phyloP scores from a whole-genome alignment of 2,888 invertebrate species.

The Dryomyza anilis region DNA sequence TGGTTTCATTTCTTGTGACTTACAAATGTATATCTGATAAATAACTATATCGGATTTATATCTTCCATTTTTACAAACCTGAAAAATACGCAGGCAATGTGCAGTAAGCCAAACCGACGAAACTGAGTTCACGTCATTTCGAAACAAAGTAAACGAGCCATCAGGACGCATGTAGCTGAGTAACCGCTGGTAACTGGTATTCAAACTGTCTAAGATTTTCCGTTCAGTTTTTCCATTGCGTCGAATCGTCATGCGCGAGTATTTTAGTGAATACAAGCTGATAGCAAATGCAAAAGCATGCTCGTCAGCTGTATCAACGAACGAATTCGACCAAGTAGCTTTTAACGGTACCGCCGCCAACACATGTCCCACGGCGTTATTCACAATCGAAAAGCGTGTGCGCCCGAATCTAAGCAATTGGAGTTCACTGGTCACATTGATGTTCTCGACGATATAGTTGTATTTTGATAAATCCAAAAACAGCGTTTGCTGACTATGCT shows the following conservation, averaged over 20 bases:
- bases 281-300: conserved; percentile 94
- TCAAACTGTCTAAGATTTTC: conserved; percentile 81
- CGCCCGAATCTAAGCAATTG: conserved; percentile 68
- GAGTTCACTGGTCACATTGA: neutral
- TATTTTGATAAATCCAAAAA: conserved; percentile 72
- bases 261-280: conserved; percentile 84
- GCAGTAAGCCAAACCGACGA: conserved; percentile 90
- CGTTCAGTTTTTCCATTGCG: conserved; percentile 77
- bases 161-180: conserved; percentile 85
- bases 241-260: conserved; percentile 88
- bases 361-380: neutral
- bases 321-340: conserved; percentile 68
- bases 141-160: conserved; percentile 89
- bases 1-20: too few species aligned
- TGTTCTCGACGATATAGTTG: conserved; percentile 11
- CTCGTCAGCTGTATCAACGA: conserved; percentile 88
- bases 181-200: conserved; percentile 83
- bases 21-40: too few species aligned
- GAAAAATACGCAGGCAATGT: conserved; percentile 71
- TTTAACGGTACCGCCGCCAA: too few species aligned
- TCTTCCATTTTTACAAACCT: too few species aligned
- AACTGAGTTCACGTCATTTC: conserved; percentile 86
- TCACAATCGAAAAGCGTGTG: conserved; percentile 60
- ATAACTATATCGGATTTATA: too few species aligned
- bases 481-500: conserved; percentile 74